A percentile compares a stretch with the other conserved stretches of the same genome.
Conservation (phyloP, 2,888 invertebrate species). For the Tupiocoris notatus region DNA sequence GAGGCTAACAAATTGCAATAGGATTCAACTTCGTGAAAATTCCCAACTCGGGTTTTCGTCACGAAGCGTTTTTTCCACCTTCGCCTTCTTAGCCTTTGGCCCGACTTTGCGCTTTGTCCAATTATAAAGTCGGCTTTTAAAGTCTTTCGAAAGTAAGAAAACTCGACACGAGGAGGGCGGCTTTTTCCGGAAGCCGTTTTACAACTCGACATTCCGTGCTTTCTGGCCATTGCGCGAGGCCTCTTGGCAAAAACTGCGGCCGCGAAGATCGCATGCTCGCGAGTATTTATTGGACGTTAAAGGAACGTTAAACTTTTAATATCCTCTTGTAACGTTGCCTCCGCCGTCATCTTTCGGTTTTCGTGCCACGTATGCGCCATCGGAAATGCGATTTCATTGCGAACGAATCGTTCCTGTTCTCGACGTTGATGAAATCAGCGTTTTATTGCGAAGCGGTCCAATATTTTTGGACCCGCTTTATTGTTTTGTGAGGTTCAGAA, state of each 20-base stretch:
- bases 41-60: neutral
- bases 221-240: slow-evolving; percentile 14
- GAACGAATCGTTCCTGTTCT: no score
- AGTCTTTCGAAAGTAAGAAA: neutral
- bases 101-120: neutral
- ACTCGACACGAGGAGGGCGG: slow-evolving; percentile 13
- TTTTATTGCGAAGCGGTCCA: no score
- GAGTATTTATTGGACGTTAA: slow-evolving; percentile 28
- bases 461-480: no score
- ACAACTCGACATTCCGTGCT: slow-evolving; percentile 27
- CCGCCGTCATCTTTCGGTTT: neutral
- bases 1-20: neutral
- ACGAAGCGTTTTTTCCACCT: neutral
- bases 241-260: slow-evolving; percentile 9
- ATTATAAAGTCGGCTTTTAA: neutral
- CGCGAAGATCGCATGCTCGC: slow-evolving; percentile 28
- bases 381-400: no score
- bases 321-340: slow-evolving; percentile 13
- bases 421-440: no score
- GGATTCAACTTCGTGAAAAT: neutral
- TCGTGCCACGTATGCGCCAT: no score
- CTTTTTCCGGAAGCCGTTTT: slow-evolving; percentile 18
- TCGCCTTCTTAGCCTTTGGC: no score
- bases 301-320: slow-evolving; percentile 26
- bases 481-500: no score